Evolutionary conservation across 1,140 invertebrate genomes (phyloP).

Genomic region (Ruditapes philippinarum): DNA sequence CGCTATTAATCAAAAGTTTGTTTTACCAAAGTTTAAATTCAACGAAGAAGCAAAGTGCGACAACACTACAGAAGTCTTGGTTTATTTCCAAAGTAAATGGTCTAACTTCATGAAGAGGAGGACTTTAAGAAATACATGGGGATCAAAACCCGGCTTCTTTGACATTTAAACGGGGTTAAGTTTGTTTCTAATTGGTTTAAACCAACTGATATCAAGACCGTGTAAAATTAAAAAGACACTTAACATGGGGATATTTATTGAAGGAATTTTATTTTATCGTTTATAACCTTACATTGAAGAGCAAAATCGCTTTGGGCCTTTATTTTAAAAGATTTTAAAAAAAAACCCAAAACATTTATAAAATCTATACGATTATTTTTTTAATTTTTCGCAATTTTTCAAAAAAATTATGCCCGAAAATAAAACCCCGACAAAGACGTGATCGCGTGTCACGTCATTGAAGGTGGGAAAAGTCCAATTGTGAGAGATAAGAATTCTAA

Average conservation of each 20-base stretch:
- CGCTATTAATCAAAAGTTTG: background rate
- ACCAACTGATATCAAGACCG: conserved; percentile 83
- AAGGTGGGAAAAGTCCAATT: conserved; percentile 67
- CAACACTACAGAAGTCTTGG: conserved; percentile 24
- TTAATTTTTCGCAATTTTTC: conserved; percentile 87
- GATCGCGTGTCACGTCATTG: conserved; percentile 71
- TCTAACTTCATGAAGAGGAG: conserved; percentile 58
- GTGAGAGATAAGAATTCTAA: conserved; percentile 82
- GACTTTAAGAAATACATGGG: conserved; percentile 80
- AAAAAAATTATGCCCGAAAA: conserved; percentile 73
- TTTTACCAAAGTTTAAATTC: background rate
- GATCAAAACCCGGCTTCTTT: conserved; percentile 16
- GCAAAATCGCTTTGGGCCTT: conserved; percentile 95
- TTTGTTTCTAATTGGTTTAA: conserved; percentile 91
- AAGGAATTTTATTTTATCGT: conserved; percentile 79
- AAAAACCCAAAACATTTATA: too few species aligned
- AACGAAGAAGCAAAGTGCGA: conserved; percentile 1
- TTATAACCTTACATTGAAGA: conserved; percentile 86
- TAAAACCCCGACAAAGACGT: conserved; percentile 43
- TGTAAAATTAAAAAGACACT: conserved; percentile 70
- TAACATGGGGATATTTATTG: conserved; percentile 83
- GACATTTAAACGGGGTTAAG: conserved; percentile 66
- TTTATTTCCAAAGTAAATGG: conserved; percentile 59
- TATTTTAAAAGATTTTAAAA: too few species aligned
- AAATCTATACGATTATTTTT: too few species aligned